Evolutionary conservation across 2,888 invertebrate species (phyloP).

Genomic region (Seladonia tumulorum): DNA sequence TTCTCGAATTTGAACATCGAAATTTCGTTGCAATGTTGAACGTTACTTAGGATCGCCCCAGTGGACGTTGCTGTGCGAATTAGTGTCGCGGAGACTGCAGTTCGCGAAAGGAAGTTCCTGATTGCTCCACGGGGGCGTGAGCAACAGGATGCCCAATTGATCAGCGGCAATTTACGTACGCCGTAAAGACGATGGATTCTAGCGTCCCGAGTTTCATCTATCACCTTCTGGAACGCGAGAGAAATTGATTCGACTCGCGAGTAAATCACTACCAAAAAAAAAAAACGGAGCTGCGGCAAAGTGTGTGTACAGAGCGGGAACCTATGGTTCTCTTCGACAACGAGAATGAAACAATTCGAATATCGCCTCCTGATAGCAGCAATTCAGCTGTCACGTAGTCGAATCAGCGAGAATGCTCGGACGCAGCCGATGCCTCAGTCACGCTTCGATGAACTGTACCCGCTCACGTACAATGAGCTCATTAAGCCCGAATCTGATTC

Average conservation of each 20-base stretch:
- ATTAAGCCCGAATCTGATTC: slow-evolving; percentile 67
- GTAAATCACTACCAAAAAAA: background rate
- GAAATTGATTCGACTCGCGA: background rate
- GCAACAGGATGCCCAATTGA: slow-evolving; percentile 39
- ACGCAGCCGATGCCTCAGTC: slow-evolving; percentile 29
- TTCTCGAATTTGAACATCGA: background rate
- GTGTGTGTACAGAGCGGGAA: background rate
- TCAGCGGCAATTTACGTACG: background rate
- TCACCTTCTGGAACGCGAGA: background rate
- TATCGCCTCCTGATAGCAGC: slow-evolving; percentile 28
- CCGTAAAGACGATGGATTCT: background rate
- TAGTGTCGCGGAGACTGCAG: slow-evolving; percentile 3
- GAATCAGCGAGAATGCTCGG: slow-evolving; percentile 31
- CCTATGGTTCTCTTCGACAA: background rate
- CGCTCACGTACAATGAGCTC: slow-evolving; percentile 65
- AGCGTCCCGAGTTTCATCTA: slow-evolving; percentile 3
- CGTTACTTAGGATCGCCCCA: background rate
- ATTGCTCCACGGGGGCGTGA: background rate
- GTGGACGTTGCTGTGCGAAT: slow-evolving; percentile 9
- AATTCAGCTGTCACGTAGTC: slow-evolving; percentile 52
- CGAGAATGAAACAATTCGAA: slow-evolving; percentile 33
- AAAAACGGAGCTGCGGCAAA: slow-evolving; percentile 23
- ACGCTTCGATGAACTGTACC: slow-evolving; percentile 55
- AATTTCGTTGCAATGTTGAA: background rate
- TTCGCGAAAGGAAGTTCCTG: slow-evolving; percentile 31